Percentiles rank a stretch among this genome's conserved stretches.
These are phyloP conservation scores for Nyctibius grandis DNA, from an alignment of 2,797 vertebrate species.

Conservation along the genomic window DNA sequence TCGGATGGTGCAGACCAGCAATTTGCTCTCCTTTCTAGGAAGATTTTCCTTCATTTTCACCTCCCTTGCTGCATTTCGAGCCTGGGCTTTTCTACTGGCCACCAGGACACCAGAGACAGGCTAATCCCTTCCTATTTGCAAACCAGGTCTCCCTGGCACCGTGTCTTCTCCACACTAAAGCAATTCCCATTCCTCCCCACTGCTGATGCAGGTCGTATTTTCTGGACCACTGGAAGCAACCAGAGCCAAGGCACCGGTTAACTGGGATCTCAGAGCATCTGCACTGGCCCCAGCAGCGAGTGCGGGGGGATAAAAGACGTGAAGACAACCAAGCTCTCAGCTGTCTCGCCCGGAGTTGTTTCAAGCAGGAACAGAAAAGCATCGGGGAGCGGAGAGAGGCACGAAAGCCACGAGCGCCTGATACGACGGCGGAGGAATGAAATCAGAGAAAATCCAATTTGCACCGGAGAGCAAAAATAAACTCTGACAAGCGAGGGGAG, in stretches of 20 bases:
- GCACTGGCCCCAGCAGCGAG: accelerated
- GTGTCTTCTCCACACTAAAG: background rate
- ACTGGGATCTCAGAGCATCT: background rate
- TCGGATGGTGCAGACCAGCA: background rate
- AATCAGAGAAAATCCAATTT: slow-evolving; percentile 16
- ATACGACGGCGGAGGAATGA: background rate
- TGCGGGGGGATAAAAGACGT: background rate
- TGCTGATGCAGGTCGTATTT: background rate
- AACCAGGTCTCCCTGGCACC: background rate
- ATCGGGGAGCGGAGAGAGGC: background rate
- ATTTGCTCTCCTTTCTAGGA: background rate
- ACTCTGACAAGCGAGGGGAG: background rate
- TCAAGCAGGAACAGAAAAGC: background rate
- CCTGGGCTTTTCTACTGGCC: background rate
- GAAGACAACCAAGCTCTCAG: background rate
- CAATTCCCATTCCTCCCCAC: background rate
- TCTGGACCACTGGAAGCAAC: background rate
- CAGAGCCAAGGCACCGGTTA: background rate
- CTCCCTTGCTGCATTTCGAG: background rate
- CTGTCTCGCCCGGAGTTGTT: background rate
- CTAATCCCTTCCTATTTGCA: background rate
- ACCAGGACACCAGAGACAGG: background rate
- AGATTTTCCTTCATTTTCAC: background rate
- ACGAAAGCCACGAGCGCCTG: background rate
- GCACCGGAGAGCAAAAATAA: background rate